These are phyloP conservation scores for Podarcis muralis DNA, from an alignment of 2,113 vertebrate genomes.

Conservation along the genomic window DNA sequence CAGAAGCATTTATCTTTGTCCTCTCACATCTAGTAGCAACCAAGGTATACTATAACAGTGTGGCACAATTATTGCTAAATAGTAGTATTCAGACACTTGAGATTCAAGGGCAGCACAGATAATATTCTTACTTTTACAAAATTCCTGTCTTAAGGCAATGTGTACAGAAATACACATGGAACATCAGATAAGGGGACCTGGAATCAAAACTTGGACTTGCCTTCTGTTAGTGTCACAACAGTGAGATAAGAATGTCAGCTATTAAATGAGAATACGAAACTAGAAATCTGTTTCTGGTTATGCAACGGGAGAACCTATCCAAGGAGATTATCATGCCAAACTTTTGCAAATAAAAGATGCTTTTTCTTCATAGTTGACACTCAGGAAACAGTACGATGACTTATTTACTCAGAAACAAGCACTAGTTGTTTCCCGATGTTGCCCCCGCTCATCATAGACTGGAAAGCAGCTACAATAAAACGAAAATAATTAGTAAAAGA, in stretches of 20 bases:
- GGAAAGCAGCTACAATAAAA: conserved; percentile 88
- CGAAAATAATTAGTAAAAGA: conserved; percentile 13
- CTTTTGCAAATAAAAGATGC: neutral
- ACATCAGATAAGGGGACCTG: neutral
- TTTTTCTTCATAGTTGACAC: no score
- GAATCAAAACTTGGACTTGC: neutral
- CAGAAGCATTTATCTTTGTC: neutral
- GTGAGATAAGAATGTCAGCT: no score
- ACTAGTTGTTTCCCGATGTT: conserved; percentile 95
- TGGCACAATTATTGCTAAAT: neutral
- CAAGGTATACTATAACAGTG: neutral
- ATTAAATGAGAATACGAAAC: no score
- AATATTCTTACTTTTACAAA: neutral
- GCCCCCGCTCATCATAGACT: conserved; percentile 95
- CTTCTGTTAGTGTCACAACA: neutral
- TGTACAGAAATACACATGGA: neutral
- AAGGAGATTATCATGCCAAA: no score
- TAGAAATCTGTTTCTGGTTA: no score
- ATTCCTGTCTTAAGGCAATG: neutral
- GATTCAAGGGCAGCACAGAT: neutral
- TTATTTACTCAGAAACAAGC: conserved; percentile 80
- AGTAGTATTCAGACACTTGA: neutral
- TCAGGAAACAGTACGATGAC: conserved; percentile 1
- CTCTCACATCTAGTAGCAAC: neutral
- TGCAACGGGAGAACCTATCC: no score